Evolutionary conservation across 2,113 vertebrate genomes (phyloP), one percentile per base, ranked within the genome.

Genomic region (Speoplatyrhinus poulsoni): DNA sequence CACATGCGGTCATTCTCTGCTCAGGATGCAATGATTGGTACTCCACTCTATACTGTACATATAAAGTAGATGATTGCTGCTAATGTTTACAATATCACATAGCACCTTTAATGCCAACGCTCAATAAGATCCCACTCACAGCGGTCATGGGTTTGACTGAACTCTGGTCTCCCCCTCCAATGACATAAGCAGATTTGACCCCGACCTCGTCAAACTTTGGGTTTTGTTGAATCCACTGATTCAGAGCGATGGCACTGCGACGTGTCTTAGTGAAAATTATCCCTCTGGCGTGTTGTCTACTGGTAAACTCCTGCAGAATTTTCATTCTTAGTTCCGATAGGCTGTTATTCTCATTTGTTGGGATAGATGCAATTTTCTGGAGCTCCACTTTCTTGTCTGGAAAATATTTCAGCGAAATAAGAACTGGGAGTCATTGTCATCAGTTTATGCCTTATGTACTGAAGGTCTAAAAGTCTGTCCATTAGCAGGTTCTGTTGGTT

Each of bases 251-350:
- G 33, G 95, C 94, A 46, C 95, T 96, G 73, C 90, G 94, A 1
- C 96, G 94, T 3, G 96, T 99, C 90, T 95, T 95, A 60, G 96
- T 98, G 86, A 99, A 99, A 87, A 99, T 94, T 64, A 98, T 98
- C 70, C 98, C 96, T 73, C 95, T 90, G 7, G 95, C 88, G 19
- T 85, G 59, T 1, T 73, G 33, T 19, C 88, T 91, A 81, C 59
- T 94, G 0, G 91, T 95, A 82, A 96, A 99, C 77, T 97, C 94
- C 4, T 93, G 86, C 85, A 99, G 90, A 73, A 98, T 92, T 16
- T 81, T 89, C 12, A 16, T 73, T 80, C 92, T 93, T 54, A 99
- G 89, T 48, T 92, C 76, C 4, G 72, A 82, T 70, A 99, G 86
- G 60, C 91, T 95, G 70, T 95, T 93, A 69, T 99, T 98, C 90